Evolutionary conservation across 2,113 vertebrate species (phyloP), one percentile per base, ranked within the genome.

Genomic region (Esox niger): DNA sequence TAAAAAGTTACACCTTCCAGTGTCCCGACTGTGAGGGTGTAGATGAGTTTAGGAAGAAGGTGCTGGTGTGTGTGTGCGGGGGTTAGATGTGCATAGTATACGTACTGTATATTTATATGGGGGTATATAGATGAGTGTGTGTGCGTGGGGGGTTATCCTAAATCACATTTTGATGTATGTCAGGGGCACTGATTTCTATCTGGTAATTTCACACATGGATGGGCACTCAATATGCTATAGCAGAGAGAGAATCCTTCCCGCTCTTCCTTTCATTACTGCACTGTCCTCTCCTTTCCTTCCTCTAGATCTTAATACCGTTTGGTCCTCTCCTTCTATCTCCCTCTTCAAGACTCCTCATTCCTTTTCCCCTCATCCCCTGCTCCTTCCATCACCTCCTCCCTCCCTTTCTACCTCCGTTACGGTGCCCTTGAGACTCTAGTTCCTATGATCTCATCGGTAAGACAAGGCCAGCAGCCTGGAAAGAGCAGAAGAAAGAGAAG

Each of bases 171-270:
- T 56, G 64, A 77, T 74, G 59, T 73, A 74, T 67, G 69, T 74
- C 47, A 64, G 62, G 58, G 38, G 29, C 35, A 25, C 64, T 70
- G 79, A 71, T 76, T 80, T 59, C 61, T 71, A 64, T 81, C 68
- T 75, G 31, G 79, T 82, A 82, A 85, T 82, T 82, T 82, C 80
- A 81, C 69, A 75, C 76, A 58, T 49, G 72, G 55, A 33, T 74
- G 64, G 71, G 68, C 69, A 32, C 80, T 77, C 76, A 79, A 79
- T 80, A 66, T 63, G 27, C 63, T 43, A 67, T 69, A 69, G 70
- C 68, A 32, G 25, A 46, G 64, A 56, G 68, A 74, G 49, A 70
- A 68, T 72, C 52, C 55, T 64, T 46, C 61, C 55, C 38, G 62
- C 46, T 58, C 35, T 25, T 29, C 15, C 61, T 33, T 20, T 58